Evolutionary conservation across 2,113 vertebrate species (phyloP), one percentile per base, ranked within the genome.

Genomic region (Calypte anna): DNA sequence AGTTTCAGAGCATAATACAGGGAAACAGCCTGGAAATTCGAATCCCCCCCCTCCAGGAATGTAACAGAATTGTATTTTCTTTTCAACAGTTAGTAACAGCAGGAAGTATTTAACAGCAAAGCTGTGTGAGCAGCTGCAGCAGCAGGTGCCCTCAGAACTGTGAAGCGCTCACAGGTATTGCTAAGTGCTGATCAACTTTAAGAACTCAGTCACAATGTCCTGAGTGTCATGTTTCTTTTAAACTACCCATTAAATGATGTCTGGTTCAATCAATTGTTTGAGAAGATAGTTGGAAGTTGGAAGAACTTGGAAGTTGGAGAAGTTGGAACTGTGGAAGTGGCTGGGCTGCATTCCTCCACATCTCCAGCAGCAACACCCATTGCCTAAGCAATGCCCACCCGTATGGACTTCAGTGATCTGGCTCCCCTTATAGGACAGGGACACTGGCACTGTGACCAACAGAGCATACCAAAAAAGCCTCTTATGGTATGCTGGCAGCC

Each of bases 121-220:
- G 64, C 76, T 73, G 40, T 40, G 40, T 40, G 40, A 40, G 51
- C 55, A 5, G 0, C 13, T 36, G 2, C 25, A n/a, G 62, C 62
- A 84, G 15, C 58, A 51, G 61, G 0, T 1, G 2, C 59, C 51
- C 59, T 13, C 13, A 5, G 20, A 25, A 18, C 68, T 12, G 21
- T 3, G 31, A 16, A 14, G 66, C 0, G 0, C 38, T 82, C 72
- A 3, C 2, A 57, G 76, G 3, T 9, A 24, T 18, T 51, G 43
- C 5, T 8, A 17, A 3, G 4, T 1, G 4, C 63, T 25, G 18
- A 58, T 13, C 22, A 38, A 5, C 25, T 53, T 67, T 58, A 8
- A 6, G 53, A 50, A 53, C 21, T 58, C 54, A 73, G 30, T 24
- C 40, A 78, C 4, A 0, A 10, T 0, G 10, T 38, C 72, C 44